Base-by-base conservation (phyloP, 1,140 invertebrate species). In the Acromyrmex charruanus region DNA sequence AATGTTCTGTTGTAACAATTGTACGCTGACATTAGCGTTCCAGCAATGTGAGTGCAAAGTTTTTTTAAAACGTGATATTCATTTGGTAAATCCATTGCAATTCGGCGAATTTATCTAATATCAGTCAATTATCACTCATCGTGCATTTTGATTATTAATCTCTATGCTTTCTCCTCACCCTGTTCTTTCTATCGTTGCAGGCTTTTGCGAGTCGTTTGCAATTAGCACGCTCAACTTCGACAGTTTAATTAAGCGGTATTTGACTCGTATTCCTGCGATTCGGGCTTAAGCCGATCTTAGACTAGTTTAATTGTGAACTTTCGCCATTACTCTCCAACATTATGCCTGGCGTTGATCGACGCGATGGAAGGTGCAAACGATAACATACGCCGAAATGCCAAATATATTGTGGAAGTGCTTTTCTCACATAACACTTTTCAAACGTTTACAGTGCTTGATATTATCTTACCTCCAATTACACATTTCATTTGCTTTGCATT, bases 191-290 rank as follows among this genome's bases (percentile, higher is more conserved):
- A 14, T 35, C 35, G 9, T 63, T 2, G 31, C 2, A 21, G 31
- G 65, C 39, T 82, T 51, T 75, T 55, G 69, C 90, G 87, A 93
- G 87, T 85, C 88, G 90, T 91, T 93, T 77, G 91, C 94, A 94
- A 94, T 94, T 94, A 94, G 94, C 90, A 90, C 89, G 92, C 91
- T 94, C 92, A 92, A 93, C 92, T 93, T 90, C 88, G 90, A 91
- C 86, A 93, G 92, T 92, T 94, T 94, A 94, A 94, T 94, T 94
- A 94, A 94, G 92, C 93, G 90, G 91, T 87, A 91, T 92, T 92
- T 85, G 85, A 75, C 66, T 87, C 65, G 61, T 85, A 87, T 80
- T 86, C 55, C 69, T 87, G 80, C 69, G 80, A 84, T 84, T 84
- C 69, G 69, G 28, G 80, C 55, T 84, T 84, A 84, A 84, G 69